Conservation (phyloP, 64 coral and sea anemone genomes). For the Montipora sp. region DNA sequence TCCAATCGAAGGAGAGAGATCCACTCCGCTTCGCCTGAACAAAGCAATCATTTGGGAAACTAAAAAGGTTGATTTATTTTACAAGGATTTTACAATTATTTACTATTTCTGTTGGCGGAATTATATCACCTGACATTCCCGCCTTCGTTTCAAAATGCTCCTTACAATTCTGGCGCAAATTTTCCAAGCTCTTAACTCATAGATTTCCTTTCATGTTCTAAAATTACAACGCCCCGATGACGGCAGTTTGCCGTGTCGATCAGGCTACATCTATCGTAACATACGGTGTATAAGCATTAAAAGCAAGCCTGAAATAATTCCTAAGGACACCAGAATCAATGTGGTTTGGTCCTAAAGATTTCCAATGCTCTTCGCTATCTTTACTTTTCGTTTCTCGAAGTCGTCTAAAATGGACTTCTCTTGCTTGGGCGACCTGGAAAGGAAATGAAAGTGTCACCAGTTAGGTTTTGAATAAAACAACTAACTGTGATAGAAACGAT, state of each 20-base stretch:
- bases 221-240: not conserved
- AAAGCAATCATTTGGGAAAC: not conserved
- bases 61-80: not conserved
- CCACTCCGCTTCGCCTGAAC: too few species aligned
- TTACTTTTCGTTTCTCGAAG: constrained; percentile 71
- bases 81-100: not conserved
- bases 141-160: not conserved
- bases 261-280: constrained; percentile 36
- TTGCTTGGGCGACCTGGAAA: constrained; percentile 75
- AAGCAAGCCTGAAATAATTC: constrained; percentile 83
- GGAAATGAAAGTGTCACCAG: not conserved
- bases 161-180: not conserved
- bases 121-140: not conserved
- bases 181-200: not conserved
- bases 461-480: too few species aligned
- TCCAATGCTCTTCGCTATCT: constrained; percentile 82
- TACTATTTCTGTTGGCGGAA: not conserved
- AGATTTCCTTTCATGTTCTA: not conserved
- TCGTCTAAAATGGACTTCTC: constrained; percentile 77
- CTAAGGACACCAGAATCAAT: constrained; percentile 77
- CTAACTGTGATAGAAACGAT: too few species aligned
- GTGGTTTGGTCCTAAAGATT: constrained; percentile 50
- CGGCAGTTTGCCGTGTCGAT: not conserved
- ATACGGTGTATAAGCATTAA: constrained; percentile 86
- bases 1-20: too few species aligned